These are phyloP conservation scores for Drosophila infuscata DNA, from an alignment of 2,888 invertebrate genomes.

Conservation along the genomic window DNA sequence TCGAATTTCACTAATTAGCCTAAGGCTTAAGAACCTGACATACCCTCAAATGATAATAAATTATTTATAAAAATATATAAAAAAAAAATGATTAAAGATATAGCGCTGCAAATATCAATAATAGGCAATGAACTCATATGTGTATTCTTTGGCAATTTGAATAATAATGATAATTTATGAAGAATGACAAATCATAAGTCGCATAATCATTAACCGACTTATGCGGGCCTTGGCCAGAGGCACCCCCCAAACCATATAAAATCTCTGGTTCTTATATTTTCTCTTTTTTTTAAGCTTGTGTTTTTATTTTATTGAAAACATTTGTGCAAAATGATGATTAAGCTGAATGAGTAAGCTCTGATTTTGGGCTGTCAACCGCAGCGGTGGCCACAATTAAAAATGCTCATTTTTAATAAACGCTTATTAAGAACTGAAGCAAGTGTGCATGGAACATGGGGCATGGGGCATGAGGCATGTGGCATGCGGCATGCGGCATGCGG, in stretches of 20 bases:
- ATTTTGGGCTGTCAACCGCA: slow-evolving; percentile 36
- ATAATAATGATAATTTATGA: slow-evolving; percentile 49
- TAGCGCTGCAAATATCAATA: slow-evolving; percentile 12
- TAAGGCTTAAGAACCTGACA: not conserved
- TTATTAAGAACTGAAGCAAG: slow-evolving; percentile 40
- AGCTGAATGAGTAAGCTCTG: slow-evolving; percentile 43
- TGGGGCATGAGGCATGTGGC: not conserved
- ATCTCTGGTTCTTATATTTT: not conserved
- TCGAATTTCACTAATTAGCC: not conserved
- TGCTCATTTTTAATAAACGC: slow-evolving; percentile 51
- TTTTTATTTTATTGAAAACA: slow-evolving; percentile 58
- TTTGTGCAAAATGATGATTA: slow-evolving; percentile 63
- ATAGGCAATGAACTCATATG: slow-evolving; percentile 1
- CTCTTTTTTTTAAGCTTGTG: slow-evolving; percentile 33
- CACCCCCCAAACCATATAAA: not conserved
- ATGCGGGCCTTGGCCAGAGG: slow-evolving; percentile 41
- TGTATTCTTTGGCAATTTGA: slow-evolving; percentile 14
- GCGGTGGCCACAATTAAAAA: slow-evolving; percentile 54
- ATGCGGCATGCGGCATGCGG: not conserved
- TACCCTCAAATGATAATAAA: not conserved
- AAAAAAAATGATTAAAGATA: not conserved
- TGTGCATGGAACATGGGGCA: not conserved
- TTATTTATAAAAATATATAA: slow-evolving; percentile 10
- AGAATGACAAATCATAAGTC: slow-evolving; percentile 58
- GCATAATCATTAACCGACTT: slow-evolving; percentile 65